Evolutionary conservation across 2,797 vertebrate genomes (phyloP).

Genomic region (Hippoglossus hippoglossus): DNA sequence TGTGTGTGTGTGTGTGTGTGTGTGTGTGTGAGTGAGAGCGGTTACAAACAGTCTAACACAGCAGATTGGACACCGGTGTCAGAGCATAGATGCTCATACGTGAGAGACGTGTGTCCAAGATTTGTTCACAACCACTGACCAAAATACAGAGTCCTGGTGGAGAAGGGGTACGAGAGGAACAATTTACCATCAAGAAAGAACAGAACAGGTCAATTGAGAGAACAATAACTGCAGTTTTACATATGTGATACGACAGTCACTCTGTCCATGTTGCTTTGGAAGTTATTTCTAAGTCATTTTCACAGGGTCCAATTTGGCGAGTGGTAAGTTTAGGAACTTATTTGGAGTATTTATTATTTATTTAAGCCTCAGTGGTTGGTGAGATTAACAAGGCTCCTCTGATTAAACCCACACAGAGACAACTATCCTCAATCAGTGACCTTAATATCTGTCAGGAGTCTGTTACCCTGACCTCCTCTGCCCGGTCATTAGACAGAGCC

Average conservation of each 20-base stretch:
- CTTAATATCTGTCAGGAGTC: slow-evolving; percentile 48
- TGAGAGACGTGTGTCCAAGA: slow-evolving; percentile 46
- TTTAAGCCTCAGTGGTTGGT: slow-evolving; percentile 13
- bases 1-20: not conserved
- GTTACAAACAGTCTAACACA: slow-evolving; percentile 26
- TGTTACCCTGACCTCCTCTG: slow-evolving; percentile 57
- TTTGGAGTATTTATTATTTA: not conserved
- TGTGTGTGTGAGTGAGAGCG: not conserved
- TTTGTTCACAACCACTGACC: slow-evolving; percentile 60
- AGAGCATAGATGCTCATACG: slow-evolving; percentile 35
- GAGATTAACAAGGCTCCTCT: slow-evolving; percentile 12
- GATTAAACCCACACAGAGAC: slow-evolving; percentile 17
- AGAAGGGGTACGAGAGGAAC: slow-evolving; percentile 23
- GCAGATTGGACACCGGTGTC: slow-evolving; percentile 44
- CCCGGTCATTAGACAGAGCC: slow-evolving; percentile 65
- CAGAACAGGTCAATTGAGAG: not conserved
- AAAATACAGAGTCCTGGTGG: slow-evolving; percentile 62
- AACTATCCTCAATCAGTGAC: slow-evolving; percentile 28
- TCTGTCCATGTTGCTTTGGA: not conserved
- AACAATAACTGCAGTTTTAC: not conserved
- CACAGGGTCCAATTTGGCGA: too few relatives aligned
- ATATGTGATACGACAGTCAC: not conserved
- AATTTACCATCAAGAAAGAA: slow-evolving; percentile 14
- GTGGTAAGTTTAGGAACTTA: too few relatives aligned
- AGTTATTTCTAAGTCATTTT: not conserved